Percentiles rank a stretch among this genome's conserved stretches.
phyloP scores from a whole-genome alignment of 1,140 invertebrate genomes.

The Trichogramma pretiosum region DNA sequence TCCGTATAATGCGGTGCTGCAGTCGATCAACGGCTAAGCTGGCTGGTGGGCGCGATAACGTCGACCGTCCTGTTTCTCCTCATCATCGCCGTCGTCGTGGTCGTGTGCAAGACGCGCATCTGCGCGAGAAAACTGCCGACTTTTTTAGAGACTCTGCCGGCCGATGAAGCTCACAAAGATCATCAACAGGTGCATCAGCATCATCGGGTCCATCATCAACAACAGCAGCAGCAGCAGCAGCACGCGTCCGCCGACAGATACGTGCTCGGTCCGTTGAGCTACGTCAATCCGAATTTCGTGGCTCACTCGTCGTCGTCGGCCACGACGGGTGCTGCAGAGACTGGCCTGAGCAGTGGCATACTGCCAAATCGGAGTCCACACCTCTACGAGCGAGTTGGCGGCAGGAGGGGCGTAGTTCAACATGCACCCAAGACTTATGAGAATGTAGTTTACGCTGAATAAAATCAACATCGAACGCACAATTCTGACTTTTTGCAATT shows the following conservation, averaged over 20 bases:
- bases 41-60: constrained; percentile 39
- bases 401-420: background rate
- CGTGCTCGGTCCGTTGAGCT: background rate
- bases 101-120: constrained; percentile 34
- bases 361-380: constrained; percentile 33
- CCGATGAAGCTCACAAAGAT: background rate
- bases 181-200: background rate
- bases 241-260: background rate
- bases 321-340: background rate
- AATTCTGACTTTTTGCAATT: too few relatives aligned
- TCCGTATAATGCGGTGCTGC: too few relatives aligned
- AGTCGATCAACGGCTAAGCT: constrained; percentile 37
- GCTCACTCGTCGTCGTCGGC: too few relatives aligned
- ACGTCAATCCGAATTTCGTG: constrained; percentile 12
- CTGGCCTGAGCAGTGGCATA: constrained; percentile 20
- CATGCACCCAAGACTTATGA: background rate
- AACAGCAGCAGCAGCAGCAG: background rate
- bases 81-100: constrained; percentile 36
- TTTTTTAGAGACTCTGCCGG: constrained; percentile 29
- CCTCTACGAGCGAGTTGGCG: constrained; percentile 10
- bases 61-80: constrained; percentile 35
- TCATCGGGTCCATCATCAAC: background rate
- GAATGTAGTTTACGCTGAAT: too few relatives aligned
- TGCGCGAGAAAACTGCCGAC: constrained; percentile 25
- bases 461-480: too few relatives aligned